phyloP scores from a whole-genome alignment of 30 jellyfish, hydroid and myxozoan species.

The Aurelia aurita complex sp. Pacific region DNA sequence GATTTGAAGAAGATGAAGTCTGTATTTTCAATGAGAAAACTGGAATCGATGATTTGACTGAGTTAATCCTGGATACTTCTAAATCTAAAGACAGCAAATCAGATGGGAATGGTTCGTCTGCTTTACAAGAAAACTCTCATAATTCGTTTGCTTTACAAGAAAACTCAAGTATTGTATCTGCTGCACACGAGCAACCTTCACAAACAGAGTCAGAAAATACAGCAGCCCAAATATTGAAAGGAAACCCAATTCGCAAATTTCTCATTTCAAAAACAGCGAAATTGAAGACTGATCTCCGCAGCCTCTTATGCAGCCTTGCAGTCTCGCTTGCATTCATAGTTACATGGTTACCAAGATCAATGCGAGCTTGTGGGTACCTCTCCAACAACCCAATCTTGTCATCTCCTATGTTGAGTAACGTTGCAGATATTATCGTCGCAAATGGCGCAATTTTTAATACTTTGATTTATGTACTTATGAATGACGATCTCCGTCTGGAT shows the following conservation, averaged over 20 bases:
- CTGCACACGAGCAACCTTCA: not conserved
- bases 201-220: not conserved
- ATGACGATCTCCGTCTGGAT: constrained; percentile 18
- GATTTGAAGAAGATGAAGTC: too few relatives aligned
- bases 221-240: not conserved
- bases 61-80: too few relatives aligned
- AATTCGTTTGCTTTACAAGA: too few relatives aligned
- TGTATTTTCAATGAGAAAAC: too few relatives aligned
- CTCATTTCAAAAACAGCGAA: too few relatives aligned
- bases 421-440: constrained; percentile 33
- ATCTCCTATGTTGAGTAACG: constrained; percentile 11
- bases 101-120: too few relatives aligned
- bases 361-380: constrained; percentile 42
- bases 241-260: not conserved
- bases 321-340: constrained; percentile 18
- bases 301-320: constrained; percentile 15
- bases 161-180: too few relatives aligned
- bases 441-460: constrained; percentile 18
- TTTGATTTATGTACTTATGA: constrained; percentile 19
- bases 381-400: not conserved
- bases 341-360: constrained; percentile 25
- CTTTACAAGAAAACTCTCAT: too few relatives aligned
- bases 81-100: too few relatives aligned
- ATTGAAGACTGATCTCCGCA: constrained; percentile 4
- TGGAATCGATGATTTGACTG: too few relatives aligned